Evolutionary conservation across 2,113 vertebrate genomes (phyloP).

Genomic region (Cyanoliseus patagonus): DNA sequence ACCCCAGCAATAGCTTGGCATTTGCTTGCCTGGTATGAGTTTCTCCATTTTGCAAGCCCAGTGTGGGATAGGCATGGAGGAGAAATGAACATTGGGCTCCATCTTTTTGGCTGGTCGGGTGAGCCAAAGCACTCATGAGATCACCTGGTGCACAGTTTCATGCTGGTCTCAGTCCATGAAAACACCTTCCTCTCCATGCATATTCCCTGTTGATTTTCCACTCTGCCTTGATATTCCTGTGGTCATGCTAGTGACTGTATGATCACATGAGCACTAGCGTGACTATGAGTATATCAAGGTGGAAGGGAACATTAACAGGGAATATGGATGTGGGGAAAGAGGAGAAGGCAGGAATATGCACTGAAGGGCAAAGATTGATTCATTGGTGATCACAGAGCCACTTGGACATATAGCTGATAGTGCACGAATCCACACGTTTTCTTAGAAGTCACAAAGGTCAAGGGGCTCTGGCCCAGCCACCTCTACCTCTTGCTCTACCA

Average conservation of each 20-base stretch:
- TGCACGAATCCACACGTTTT: accelerated
- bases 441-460: neutral
- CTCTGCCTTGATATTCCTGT: neutral
- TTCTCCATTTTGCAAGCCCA: neutral
- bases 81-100: neutral
- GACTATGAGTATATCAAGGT: neutral
- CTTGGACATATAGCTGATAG: neutral
- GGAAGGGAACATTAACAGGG: neutral
- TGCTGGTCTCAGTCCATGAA: neutral
- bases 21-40: neutral
- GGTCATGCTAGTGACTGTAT: neutral
- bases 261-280: neutral
- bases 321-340: neutral
- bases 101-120: neutral
- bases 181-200: neutral
- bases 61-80: neutral
- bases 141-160: neutral
- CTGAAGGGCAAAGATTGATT: neutral
- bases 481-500: neutral
- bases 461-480: neutral
- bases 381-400: neutral
- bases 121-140: neutral
- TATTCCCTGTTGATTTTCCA: neutral
- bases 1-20: neutral
- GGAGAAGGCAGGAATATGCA: neutral